Percentiles rank a stretch among this genome's conserved stretches.
These are phyloP conservation scores for Agriopis aurantiaria DNA, from an alignment of 2,888 invertebrate species.

Conservation along the genomic window DNA sequence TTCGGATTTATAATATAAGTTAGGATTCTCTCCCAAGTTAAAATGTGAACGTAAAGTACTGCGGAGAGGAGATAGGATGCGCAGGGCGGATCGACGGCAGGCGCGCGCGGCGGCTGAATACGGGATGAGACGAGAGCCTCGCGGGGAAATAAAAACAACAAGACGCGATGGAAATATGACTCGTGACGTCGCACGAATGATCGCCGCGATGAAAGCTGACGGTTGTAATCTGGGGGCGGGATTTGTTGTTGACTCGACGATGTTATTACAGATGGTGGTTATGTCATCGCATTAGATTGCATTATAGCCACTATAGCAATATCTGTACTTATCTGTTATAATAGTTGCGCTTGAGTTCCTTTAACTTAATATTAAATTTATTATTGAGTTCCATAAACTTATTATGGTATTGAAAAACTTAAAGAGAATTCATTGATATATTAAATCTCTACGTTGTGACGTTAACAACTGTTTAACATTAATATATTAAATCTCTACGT, in stretches of 20 bases:
- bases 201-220: slow-evolving; percentile 22
- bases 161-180: slow-evolving; percentile 48
- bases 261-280: background rate
- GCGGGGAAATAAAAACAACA: slow-evolving; percentile 51
- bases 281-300: background rate
- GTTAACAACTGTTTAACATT: too few relatives aligned
- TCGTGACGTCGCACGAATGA: slow-evolving; percentile 37
- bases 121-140: slow-evolving; percentile 53
- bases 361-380: too few relatives aligned
- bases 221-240: background rate
- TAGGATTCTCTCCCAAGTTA: background rate
- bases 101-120: slow-evolving; percentile 51
- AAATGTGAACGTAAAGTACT: slow-evolving; percentile 12
- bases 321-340: too few relatives aligned
- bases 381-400: too few relatives aligned
- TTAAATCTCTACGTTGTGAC: too few relatives aligned
- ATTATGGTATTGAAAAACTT: too few relatives aligned
- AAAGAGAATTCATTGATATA: too few relatives aligned
- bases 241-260: slow-evolving; percentile 3
- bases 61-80: slow-evolving; percentile 21
- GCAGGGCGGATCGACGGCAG: slow-evolving; percentile 45
- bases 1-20: too few relatives aligned
- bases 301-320: too few relatives aligned
- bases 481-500: too few relatives aligned
- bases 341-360: too few relatives aligned